Evolutionary conservation across 2,113 vertebrate species (phyloP), one percentile per base, ranked within the genome.

Genomic region (Stictonetta naevosa): DNA sequence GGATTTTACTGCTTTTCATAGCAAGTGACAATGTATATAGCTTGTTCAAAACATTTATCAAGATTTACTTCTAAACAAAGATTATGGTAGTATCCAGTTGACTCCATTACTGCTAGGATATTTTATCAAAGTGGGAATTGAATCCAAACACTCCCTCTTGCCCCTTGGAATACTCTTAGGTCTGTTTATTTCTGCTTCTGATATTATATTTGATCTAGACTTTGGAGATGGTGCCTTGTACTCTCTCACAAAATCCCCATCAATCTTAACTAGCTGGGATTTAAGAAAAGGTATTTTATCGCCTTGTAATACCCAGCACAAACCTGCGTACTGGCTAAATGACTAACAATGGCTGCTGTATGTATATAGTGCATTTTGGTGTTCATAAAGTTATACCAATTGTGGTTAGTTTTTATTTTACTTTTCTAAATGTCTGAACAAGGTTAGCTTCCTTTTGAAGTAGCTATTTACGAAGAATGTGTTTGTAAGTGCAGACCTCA

Each of bases 241-340:
- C 20, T 94, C 87, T 88, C 44, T 83, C 38, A 75, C 68, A 92
- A 88, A 93, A 83, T 92, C 60, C 56, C 22, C 74, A 38, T 91
- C 86, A 68, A 38, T 91, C 80, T 81, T 83, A 74, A 78, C 78
- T 71, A 88, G 36, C 10, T 90, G 46, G 60, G 60, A 84, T 93
- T 92, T 78, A 80, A 75, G 34, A 56, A 67, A 56, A 91, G n/a
- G 42, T 79, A 56, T 67, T 93, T 90, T 75, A 28, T 88, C 36
- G 42, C 56, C 34, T 81, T 86, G 42, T 84, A 62, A 88, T 81
- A 68, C 40, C n/a, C 69, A 56, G 34, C 34, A 28, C 42, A 68
- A 44, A 64, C 34, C 55, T 89, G 84, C 52, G 64, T 60, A 78
- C 42, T 25, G 36, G 19, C 52, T 79, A 67, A 67, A 53, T 69